Percentiles rank a stretch among this genome's conserved stretches.
Evolutionary conservation across 1,140 invertebrate genomes (phyloP).

Genomic region (Diuraphis noxia): DNA sequence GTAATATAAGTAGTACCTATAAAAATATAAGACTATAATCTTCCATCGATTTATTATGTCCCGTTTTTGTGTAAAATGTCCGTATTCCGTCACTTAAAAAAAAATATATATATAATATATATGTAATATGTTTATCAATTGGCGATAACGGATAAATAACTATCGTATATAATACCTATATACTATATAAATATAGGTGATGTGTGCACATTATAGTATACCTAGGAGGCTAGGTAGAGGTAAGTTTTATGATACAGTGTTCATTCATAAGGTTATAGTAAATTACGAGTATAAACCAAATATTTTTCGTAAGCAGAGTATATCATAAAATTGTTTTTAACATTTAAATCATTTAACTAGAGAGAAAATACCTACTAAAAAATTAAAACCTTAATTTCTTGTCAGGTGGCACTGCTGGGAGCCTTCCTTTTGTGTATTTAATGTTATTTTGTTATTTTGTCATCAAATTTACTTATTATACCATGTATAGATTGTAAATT

Average conservation of each 20-base stretch:
- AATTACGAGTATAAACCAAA: not conserved
- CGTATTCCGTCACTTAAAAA: not conserved
- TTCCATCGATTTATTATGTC: not conserved
- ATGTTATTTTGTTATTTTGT: too few species aligned
- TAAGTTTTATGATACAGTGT: not conserved
- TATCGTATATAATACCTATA: not conserved
- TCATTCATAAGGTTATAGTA: not conserved
- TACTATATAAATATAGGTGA: too few species aligned
- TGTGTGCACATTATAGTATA: too few species aligned
- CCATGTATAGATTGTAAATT: too few species aligned
- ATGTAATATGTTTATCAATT: too few species aligned
- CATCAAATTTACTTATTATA: too few species aligned
- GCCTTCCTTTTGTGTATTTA: too few species aligned
- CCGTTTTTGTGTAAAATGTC: not conserved
- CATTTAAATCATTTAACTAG: not conserved
- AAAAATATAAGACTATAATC: constrained; percentile 5
- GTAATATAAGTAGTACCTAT: not conserved
- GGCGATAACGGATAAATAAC: not conserved
- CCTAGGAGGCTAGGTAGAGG: too few species aligned
- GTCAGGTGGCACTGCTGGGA: too few species aligned
- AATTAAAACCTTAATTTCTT: too few species aligned
- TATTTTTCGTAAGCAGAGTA: not conserved
- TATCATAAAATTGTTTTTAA: not conserved
- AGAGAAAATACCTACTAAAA: too few species aligned
- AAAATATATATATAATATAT: too few species aligned